Evolutionary conservation across 2,888 invertebrate genomes (phyloP), one percentile per base, ranked within the genome.

Genomic region (Eupeodes latifasciatus): DNA sequence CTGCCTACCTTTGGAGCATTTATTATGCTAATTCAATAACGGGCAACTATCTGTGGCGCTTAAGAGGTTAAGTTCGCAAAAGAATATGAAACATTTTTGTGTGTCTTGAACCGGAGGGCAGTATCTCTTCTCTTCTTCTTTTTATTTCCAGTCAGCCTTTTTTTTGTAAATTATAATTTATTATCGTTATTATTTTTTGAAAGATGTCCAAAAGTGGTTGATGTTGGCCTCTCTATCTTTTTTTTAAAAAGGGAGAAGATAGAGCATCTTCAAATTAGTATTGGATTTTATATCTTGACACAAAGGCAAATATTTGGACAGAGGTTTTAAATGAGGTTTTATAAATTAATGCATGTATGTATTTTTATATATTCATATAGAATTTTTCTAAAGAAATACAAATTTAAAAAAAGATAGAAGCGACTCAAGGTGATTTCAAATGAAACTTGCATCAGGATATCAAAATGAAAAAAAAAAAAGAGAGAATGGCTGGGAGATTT

Each of bases 21-120:
- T 89, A 85, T 85, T 89, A 89, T 89, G 89, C 89, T 89, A 89
- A 89, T 89, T 89, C 85, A 89, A 89, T 89, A 89, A 89, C 79
- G 85, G 88, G 64, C 62, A 88, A 88, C 88, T 88, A 88, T 88
- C 88, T 88, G 88, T 88, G 88, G 88, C 88, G 88, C 88, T 88
- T 88, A 88, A 88, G 88, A 89, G 89, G 89, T 89, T 89, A 89
- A 89, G 76, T 88, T 88, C 88, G 85, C 44, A 61, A 61, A 78
- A 81, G 61, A 78, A 81, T 27, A 27, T 27, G 78, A 78, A 78
- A 88, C 85, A 85, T 88, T 72, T 85, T 88, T 81, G 69, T 88
- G 78, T 81, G 69, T 88, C 81, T 81, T 81, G 64, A 78, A 84
- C 79, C 72, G 40, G 77, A 77, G 76, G 74, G 74, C 72, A 57